Percentiles rank a stretch among this genome's conserved stretches.
Evolutionary conservation across 1,140 invertebrate genomes (phyloP).

Genomic region (Portunus trituberculatus): DNA sequence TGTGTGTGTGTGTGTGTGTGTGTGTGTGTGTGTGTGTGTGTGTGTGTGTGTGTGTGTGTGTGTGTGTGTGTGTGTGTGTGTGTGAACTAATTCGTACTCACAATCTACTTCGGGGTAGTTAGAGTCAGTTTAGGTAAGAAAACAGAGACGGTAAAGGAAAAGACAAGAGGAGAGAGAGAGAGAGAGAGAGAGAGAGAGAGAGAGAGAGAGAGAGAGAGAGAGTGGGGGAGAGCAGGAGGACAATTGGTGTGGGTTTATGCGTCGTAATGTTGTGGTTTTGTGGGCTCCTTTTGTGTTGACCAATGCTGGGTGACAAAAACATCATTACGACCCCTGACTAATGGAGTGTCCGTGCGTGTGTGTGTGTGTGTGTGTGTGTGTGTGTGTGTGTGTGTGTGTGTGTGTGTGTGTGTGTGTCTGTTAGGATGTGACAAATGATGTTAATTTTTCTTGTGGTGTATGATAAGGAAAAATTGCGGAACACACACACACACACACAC

Average conservation of each 20-base stretch:
- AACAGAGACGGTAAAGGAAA: background rate
- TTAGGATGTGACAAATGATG: background rate
- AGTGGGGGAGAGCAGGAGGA: background rate
- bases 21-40: no score
- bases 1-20: no score
- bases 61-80: no score
- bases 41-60: no score
- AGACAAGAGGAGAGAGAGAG: background rate
- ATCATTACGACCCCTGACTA: background rate
- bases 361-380: slow-evolving; percentile 14
- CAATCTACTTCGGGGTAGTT: no score
- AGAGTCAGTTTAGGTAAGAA: no score
- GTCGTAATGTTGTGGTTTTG: background rate
- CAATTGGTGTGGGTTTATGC: background rate
- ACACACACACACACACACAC: no score
- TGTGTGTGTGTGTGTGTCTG: slow-evolving; percentile 40
- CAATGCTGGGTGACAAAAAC: background rate
- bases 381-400: slow-evolving; percentile 34
- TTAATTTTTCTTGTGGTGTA: background rate
- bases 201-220: no score
- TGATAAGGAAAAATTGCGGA: no score
- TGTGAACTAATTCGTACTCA: no score
- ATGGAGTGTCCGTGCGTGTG: background rate
- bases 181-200: no score
- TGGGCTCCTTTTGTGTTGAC: background rate